phyloP scores from a whole-genome alignment of 2,888 invertebrate genomes.

The Nysson spinosus region DNA sequence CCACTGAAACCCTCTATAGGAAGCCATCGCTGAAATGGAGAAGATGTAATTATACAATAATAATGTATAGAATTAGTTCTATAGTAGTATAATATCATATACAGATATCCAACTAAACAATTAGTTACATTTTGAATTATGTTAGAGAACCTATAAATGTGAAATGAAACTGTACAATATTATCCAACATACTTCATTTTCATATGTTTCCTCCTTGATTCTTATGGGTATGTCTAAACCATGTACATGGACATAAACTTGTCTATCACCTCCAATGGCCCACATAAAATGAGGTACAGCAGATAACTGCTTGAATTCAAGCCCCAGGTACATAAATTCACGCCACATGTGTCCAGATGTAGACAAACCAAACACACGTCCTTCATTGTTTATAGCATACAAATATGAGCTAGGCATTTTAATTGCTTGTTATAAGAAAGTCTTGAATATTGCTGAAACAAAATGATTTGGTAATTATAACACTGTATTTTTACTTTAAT shows the following conservation, averaged over 20 bases:
- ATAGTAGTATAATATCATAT: no score
- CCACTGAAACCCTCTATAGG: constrained; percentile 93
- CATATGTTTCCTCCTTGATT: constrained; percentile 93
- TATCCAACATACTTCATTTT: constrained; percentile 85
- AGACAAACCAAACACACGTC: constrained; percentile 90
- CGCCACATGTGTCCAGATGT: constrained; percentile 91
- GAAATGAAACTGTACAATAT: neutral
- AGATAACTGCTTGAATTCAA: constrained; percentile 93
- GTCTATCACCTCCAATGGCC: constrained; percentile 95
- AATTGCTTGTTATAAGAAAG: neutral
- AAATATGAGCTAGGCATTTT: constrained; percentile 85
- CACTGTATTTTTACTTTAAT: no score
- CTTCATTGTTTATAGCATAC: constrained; percentile 92
- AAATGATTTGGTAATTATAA: no score
- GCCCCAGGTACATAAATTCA: constrained; percentile 90
- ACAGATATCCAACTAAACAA: no score
- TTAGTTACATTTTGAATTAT: no score
- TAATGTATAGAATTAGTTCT: no score
- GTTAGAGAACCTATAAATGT: no score
- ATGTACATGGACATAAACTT: constrained; percentile 94
- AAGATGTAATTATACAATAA: no score
- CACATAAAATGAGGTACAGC: constrained; percentile 92
- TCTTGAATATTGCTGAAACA: no score
- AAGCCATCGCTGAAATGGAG: constrained; percentile 93
- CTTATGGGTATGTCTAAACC: constrained; percentile 93